A percentile compares a stretch with the other conserved stretches of the same genome.
These are phyloP conservation scores for Autographa pulchrina DNA, from an alignment of 2,888 invertebrate species.

Conservation along the genomic window DNA sequence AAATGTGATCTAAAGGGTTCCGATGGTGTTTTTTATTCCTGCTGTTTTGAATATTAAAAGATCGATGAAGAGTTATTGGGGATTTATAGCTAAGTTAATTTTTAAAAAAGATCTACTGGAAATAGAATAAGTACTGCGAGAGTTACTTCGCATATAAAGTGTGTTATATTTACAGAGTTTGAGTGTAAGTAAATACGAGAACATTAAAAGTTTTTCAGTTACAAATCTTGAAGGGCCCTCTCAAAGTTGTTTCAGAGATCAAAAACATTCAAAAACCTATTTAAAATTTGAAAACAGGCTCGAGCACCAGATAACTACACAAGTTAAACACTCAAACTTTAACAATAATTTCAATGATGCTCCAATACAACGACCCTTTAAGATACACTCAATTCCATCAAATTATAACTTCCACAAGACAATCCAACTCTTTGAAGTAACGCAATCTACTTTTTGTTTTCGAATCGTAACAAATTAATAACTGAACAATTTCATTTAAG, in stretches of 20 bases:
- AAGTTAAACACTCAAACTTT: slow-evolving; percentile 62
- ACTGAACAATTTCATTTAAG: slow-evolving; percentile 70
- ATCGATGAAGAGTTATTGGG: slow-evolving; percentile 30
- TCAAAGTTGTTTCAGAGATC: slow-evolving; percentile 49
- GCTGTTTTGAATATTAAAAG: slow-evolving; percentile 41
- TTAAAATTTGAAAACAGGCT: slow-evolving; percentile 55
- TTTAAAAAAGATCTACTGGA: neutral
- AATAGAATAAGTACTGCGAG: neutral
- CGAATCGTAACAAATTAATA: slow-evolving; percentile 70
- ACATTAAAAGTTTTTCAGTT: slow-evolving; percentile 46
- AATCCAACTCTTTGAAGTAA: slow-evolving; percentile 61
- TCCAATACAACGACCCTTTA: slow-evolving; percentile 52
- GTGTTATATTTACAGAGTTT: slow-evolving; percentile 11
- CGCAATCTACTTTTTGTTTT: slow-evolving; percentile 65
- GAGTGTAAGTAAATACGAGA: slow-evolving; percentile 26
- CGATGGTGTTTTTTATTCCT: slow-evolving; percentile 49
- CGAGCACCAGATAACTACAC: slow-evolving; percentile 58
- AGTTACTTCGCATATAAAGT: neutral
- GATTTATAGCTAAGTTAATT: slow-evolving; percentile 8
- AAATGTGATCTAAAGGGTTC: slow-evolving; percentile 80
- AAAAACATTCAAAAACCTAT: slow-evolving; percentile 58
- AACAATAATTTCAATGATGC: slow-evolving; percentile 63
- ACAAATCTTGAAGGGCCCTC: slow-evolving; percentile 38
- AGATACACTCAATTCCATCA: slow-evolving; percentile 60
- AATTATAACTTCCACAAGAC: slow-evolving; percentile 64